A percentile compares a stretch with the other conserved stretches of the same genome.
Conservation (phyloP, 2,113 vertebrate species). For the Lophura nycthemera region DNA sequence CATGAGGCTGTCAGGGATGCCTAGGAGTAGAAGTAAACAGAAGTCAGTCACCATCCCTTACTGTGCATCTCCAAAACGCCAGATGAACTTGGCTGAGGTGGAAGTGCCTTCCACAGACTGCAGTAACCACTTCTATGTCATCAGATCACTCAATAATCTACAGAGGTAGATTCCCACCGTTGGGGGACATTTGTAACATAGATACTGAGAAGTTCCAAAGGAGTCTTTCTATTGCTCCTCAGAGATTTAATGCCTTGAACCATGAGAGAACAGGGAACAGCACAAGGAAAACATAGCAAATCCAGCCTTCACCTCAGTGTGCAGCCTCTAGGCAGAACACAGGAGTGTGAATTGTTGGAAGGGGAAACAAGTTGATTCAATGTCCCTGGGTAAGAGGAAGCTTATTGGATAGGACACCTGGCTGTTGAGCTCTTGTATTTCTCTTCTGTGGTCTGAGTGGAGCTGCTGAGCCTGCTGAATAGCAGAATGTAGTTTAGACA, state of each 20-base stretch:
- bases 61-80: neutral
- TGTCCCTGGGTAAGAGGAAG: neutral
- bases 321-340: neutral
- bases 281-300: neutral
- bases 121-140: neutral
- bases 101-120: neutral
- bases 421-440: conserved; percentile 54
- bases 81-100: neutral
- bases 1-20: neutral
- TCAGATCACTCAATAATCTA: neutral
- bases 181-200: neutral
- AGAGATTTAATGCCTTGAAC: neutral
- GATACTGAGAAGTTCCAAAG: neutral
- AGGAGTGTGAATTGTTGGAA: neutral
- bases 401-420: conserved; percentile 52
- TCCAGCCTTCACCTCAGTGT: neutral
- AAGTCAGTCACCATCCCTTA: neutral
- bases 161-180: neutral
- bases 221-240: neutral
- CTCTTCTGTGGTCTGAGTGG: conserved; percentile 5
- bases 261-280: accelerated
- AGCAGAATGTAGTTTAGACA: conserved; percentile 48
- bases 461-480: conserved; percentile 59
- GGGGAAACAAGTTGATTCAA: neutral
- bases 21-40: neutral